These are phyloP conservation scores for Lepus timidus DNA, from an alignment of 2,113 vertebrate genomes.

Conservation along the genomic window DNA sequence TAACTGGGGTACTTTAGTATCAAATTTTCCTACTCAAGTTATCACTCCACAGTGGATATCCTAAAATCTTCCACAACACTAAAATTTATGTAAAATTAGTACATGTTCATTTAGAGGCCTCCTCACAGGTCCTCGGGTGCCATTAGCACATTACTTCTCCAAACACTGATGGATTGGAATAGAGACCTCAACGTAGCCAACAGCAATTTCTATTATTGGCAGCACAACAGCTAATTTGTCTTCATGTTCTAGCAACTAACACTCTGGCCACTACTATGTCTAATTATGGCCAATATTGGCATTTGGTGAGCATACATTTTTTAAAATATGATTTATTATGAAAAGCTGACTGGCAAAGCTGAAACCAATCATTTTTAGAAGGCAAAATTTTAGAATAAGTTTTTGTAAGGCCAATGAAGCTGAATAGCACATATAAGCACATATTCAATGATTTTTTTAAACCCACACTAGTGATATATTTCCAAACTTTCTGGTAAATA, in stretches of 20 bases:
- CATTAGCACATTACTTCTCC: not conserved
- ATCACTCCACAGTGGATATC: not conserved
- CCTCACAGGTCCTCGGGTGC: not conserved
- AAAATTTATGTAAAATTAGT: conserved; percentile 52
- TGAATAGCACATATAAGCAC: not conserved
- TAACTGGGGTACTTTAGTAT: not conserved
- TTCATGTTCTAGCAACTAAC: conserved; percentile 23
- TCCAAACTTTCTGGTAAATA: not conserved
- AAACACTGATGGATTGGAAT: not conserved
- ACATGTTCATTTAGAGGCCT: not conserved
- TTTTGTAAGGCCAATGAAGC: not conserved
- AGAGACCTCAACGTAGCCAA: not conserved
- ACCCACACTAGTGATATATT: not conserved
- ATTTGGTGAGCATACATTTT: not conserved
- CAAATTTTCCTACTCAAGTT: conserved; percentile 26
- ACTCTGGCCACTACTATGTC: not conserved
- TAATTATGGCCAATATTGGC: not conserved
- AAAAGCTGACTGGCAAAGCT: not conserved
- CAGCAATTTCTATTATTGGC: not conserved
- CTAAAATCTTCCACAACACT: conserved; percentile 5
- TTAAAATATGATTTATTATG: not conserved
- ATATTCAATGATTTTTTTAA: not conserved
- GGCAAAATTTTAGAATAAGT: not conserved
- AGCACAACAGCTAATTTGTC: conserved; percentile 32
- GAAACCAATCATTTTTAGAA: not conserved